Base-by-base conservation (phyloP, 1,140 invertebrate genomes). In the Stegodyphus dumicola region DNA sequence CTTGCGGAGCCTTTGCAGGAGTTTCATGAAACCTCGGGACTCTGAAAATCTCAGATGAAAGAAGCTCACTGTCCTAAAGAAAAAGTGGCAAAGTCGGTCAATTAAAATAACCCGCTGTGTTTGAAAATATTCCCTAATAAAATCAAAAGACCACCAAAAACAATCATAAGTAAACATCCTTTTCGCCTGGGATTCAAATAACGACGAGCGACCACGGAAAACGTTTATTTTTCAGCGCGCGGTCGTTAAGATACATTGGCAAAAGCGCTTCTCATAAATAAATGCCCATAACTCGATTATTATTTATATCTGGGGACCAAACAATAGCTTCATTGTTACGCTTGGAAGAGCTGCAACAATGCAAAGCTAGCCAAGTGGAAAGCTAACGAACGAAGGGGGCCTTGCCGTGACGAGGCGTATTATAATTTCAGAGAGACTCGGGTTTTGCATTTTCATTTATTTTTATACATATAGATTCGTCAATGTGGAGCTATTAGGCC, bases 201-300 rank as follows among this genome's bases (percentile, higher is more conserved):
- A 33, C 33, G 33, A 33, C 33, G 33, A 33, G 33, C 33, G 33
- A 33, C 33, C 33, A 33, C 33, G 33, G 33, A 33, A 33, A 33
- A 33, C 33, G 33, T 33, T 33, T 33, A 33, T 33, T 33, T 33
- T 33, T 33, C 33, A 33, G 33, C 33, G 10, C 6, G 5, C 69
- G 52, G 53, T 73, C 80, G 64, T 80, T 71, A 80, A 80, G 67
- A 56, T 56, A 18, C 75, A 83, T 83, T 83, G 53, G 80, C 52
- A 83, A 80, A 83, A 83, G 80, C 80, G 75, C 70, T 75, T 75
- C 80, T 83, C 80, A 83, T 83, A 83, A 83, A 74, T 83, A 83
- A 83, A 83, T 75, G 70, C 64, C 64, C 75, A 65, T 83, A 83
- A 83, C 64, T 83, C 71, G 80, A 83, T 83, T 83, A 83, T 83